Base-by-base conservation (phyloP, 2,797 vertebrate genomes). In the Pseudomugil tenellus region DNA sequence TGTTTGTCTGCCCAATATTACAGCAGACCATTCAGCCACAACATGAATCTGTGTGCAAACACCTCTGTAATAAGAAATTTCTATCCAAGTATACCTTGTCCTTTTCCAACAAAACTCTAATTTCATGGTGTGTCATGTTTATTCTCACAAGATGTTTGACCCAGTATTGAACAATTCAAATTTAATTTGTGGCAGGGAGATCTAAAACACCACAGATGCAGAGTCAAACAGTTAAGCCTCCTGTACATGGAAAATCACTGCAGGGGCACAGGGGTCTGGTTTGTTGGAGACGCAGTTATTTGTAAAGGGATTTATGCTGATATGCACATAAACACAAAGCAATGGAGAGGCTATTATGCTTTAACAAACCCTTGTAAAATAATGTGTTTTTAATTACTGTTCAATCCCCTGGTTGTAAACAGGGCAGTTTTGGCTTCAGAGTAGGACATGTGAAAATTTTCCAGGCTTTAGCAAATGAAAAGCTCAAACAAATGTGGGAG, bases 91-190 rank as follows among this genome's bases (percentile, higher is more conserved):
- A 80, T 83, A 85, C 83, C 89, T 83, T 78, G 39, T 79, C 77
- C 80, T 84, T 83, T 74, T 68, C 80, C 83, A 74, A 87, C 90
- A 89, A 88, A 89, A 92, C 86, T 92, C 87, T 90, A 93, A 94
- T 94, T 93, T 95, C 92, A 95, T 93, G 92, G 84, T 92, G 84
- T 87, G 87, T 88, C 83, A 78, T 91, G 87, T 88, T 92, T 92
- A 90, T 93, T 93, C 89, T 89, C 89, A 73, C 78, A 83, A 91
- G 89, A 92, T 92, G 89, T 91, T 91, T 81, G 91, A 83, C 89
- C 86, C 86, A 86, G 89, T 90, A 89, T 85, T 88, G 89, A 92
- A 92, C 90, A 84, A 91, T 92, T 93, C 83, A 67, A 89, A 93
- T 92, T 92, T 87, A 89, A 94, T 94, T 93, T 91, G 87, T 61